Evolutionary conservation across 2,888 invertebrate species (phyloP).

Genomic region (Hartigia nigra): DNA sequence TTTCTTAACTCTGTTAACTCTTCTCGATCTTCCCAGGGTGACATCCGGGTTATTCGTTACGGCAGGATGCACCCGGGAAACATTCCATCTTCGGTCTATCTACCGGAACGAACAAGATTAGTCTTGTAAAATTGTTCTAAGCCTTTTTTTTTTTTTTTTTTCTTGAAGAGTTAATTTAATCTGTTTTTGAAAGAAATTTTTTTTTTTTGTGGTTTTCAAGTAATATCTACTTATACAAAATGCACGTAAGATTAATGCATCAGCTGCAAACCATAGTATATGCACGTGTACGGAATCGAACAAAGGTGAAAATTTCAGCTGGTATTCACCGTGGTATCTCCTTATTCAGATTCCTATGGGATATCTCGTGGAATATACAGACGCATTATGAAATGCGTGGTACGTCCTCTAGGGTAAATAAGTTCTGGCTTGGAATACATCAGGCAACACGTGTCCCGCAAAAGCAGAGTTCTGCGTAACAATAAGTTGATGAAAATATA

Average conservation of each 20-base stretch:
- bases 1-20: not conserved
- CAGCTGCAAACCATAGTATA: not conserved
- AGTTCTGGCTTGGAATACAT: conserved; percentile 52
- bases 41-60: not conserved
- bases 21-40: not conserved
- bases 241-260: not conserved
- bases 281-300: not conserved
- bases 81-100: not conserved
- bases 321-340: conserved; percentile 8
- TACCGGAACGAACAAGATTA: not conserved
- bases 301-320: not conserved
- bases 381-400: conserved; percentile 47
- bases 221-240: not conserved
- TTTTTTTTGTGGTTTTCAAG: not conserved
- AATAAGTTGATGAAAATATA: conserved; percentile 60
- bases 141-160: not conserved
- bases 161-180: not conserved
- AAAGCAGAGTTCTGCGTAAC: conserved; percentile 52
- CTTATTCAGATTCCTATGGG: conserved; percentile 42
- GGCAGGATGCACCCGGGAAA: not conserved
- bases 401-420: conserved; percentile 51
- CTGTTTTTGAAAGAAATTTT: not conserved
- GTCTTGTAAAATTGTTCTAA: not conserved
- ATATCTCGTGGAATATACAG: conserved; percentile 34
- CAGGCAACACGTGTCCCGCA: conserved; percentile 59